Evolutionary conservation across 2,888 invertebrate genomes (phyloP), one percentile per base, ranked within the genome.

Genomic region (Eupithecia subumbrata): DNA sequence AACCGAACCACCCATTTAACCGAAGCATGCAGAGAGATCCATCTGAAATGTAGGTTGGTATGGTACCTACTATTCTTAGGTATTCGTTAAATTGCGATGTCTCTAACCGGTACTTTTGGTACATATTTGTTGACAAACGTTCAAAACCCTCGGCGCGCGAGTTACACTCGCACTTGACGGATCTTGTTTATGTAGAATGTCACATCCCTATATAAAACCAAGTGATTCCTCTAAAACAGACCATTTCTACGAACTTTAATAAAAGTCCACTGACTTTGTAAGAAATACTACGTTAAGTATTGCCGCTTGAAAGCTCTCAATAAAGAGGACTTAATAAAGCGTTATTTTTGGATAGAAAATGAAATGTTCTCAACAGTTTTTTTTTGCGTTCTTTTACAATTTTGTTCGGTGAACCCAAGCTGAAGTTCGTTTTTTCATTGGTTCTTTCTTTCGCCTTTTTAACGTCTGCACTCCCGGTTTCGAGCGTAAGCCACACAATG

Each of bases 401-500:
- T 56, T 72, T 22, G 68, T 68, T 43, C 14, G 68, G 22, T 43
- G 25, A 40, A 68, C 22, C 22, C 25, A 43, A 67, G 40, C 11
- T 14, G 25, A 56, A 68, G 16, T 68, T 68, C 25, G 18, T 43
- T 11, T 18, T 22, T 68, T 43, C 34, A 73, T 69, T 25, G 22
- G 9, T 60, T 67, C 22, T 34, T 69, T 70, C 48, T 73, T 72
- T 72, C 25, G 63, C 66, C 7, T 45, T 60, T 76, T 73, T 45
- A n/a, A 63, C 40, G 30, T 72, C 37, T 60, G 48, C 73, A 71
- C 69, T 69, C 76, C 74, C 40, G 37, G 69, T 68, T 72, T 69
- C 40, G 70, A 77, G 76, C 60, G 68, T 34, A 77, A 66, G 45
- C 56, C 72, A 74, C 74, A 77, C 76, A 74, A 77, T 72, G 40